Evolutionary conservation across 2,797 vertebrate species (phyloP), one percentile per base, ranked within the genome.

Genomic region (Muscicapa comitata): DNA sequence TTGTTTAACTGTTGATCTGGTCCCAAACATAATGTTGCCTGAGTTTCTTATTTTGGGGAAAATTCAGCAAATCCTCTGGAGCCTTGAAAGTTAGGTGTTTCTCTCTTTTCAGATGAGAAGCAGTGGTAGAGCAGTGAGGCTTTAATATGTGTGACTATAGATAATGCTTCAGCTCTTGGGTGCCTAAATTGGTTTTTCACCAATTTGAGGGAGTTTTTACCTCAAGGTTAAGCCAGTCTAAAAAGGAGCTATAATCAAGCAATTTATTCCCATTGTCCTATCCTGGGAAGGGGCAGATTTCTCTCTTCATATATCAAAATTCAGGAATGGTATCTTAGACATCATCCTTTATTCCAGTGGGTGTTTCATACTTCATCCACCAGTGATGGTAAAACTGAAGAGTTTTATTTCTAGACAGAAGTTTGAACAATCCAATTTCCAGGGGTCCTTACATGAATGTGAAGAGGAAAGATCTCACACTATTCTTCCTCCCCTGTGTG

Each of bases 401-500:
- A 15, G 7, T 23, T 54, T 6, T 8, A 5, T 66, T 77, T 88
- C 59, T 37, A 12, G 12, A 50, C 24, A 38, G 17, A 73, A 73
- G 7, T 31, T 62, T 76, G 55, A 73, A 20, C 26, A 63, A 59
- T 14, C 13, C 26, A 48, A 5, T 25, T 63, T 20, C 28, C 17
- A 0, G 0, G 4, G 8, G 17, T 24, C 47, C 9, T 43, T 29
- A 28, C 6, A 10, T 5, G 18, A 62, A 42, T 6, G 1, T 12
- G 23, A 63, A 14, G 7, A n/a, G 33, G 17, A 58, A 50, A 76
- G 35, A 57, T 37, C 17, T 74, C 47, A 70, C 50, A 42, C 2
- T 12, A 43, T 42, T 47, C 11, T 40, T 61, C 53, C 7, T 53
- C 11, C 11, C 2, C 3, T 19, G 0, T 3, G 3, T 43, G 25